Conservation (phyloP, 1,140 invertebrate genomes). For the Leptopilina clavipes region DNA sequence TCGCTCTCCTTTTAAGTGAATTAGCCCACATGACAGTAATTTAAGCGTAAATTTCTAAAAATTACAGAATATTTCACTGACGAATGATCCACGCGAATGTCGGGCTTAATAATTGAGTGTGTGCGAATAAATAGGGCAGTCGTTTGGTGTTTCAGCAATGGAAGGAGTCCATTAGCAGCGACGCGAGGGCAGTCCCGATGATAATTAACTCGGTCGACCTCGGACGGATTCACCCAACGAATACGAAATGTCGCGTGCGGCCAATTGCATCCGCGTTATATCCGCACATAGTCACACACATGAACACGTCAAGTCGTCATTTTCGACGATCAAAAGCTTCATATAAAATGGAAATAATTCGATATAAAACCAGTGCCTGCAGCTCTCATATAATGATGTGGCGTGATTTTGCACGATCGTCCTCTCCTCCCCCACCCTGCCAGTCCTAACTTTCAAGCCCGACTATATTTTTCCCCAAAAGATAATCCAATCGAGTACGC, state of each 20-base stretch:
- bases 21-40: background rate
- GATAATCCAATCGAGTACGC: conserved; percentile 71
- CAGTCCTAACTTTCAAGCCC: conserved; percentile 35
- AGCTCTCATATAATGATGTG: conserved; percentile 63
- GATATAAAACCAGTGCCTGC: conserved; percentile 60
- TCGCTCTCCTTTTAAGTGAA: background rate
- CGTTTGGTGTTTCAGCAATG: conserved; percentile 41
- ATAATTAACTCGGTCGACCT: conserved; percentile 61
- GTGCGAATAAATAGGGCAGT: conserved; percentile 37
- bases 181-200: conserved; percentile 51
- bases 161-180: conserved; percentile 61
- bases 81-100: conserved; percentile 4
- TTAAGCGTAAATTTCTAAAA: conserved; percentile 25
- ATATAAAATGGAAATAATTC: conserved; percentile 69
- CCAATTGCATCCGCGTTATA: conserved; percentile 25
- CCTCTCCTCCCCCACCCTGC: background rate
- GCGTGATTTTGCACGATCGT: conserved; percentile 53
- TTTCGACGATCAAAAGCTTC: conserved; percentile 59
- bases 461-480: conserved; percentile 61
- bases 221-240: conserved; percentile 47
- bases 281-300: conserved; percentile 1
- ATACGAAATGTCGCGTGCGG: conserved; percentile 50
- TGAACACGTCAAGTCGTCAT: conserved; percentile 45
- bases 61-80: conserved; percentile 14
- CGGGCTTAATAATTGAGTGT: conserved; percentile 25